Percentiles rank a stretch among this genome's conserved stretches.
Conservation (phyloP, 2,888 invertebrate genomes). For the Cheilosia scutellata region DNA sequence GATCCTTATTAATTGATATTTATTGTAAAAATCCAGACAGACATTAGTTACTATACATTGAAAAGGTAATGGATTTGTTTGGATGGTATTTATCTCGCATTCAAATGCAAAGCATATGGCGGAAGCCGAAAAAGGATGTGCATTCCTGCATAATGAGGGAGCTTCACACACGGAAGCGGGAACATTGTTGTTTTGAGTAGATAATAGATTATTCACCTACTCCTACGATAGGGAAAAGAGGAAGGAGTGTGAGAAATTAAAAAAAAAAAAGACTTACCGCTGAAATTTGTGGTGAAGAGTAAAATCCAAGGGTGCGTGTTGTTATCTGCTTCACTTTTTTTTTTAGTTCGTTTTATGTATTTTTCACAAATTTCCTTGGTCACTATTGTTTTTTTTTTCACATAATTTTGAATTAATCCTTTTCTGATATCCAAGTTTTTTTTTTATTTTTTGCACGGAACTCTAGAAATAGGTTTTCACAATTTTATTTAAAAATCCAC, state of each 20-base stretch:
- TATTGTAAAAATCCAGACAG: conserved; percentile 30
- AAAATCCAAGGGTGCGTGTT: conserved; percentile 16
- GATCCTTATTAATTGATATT: conserved; percentile 57
- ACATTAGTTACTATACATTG: conserved; percentile 6
- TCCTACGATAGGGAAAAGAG: conserved; percentile 1
- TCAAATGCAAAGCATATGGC: conserved; percentile 29
- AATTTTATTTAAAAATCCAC: conserved; percentile 19
- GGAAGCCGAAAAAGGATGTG: conserved; percentile 15
- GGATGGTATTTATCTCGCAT: conserved; percentile 8
- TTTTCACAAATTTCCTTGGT: background rate
- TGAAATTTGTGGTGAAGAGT: background rate
- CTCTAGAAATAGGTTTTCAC: background rate
- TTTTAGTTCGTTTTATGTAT: background rate
- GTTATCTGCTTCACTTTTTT: conserved; percentile 3
- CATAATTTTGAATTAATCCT: conserved; percentile 14
- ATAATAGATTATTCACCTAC: conserved; percentile 15
- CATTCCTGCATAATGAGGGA: conserved; percentile 55
- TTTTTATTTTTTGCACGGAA: conserved; percentile 10
- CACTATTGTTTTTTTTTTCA: conserved; percentile 10
- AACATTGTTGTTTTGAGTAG: conserved; percentile 35
- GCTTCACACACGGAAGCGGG: conserved; percentile 42
- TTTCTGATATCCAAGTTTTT: background rate
- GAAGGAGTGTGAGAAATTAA: background rate
- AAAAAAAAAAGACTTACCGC: conserved; percentile 20
- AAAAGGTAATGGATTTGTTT: conserved; percentile 15